A percentile compares a stretch with the other conserved stretches of the same genome.
Evolutionary conservation across 2,888 invertebrate species (phyloP).

Genomic region (Tanaodytes sp.): DNA sequence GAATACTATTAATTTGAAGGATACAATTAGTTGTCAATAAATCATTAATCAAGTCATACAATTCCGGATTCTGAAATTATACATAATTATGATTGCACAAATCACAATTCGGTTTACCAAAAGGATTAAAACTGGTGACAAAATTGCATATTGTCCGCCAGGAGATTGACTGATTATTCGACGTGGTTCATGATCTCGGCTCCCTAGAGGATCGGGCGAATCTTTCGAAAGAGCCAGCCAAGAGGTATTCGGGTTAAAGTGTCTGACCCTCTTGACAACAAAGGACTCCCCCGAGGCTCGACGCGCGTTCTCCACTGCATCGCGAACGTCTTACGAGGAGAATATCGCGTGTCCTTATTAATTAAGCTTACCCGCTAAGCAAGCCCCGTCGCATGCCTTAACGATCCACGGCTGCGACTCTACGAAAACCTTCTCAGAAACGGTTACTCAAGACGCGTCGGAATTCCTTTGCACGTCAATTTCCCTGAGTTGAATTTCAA

Average conservation of each 20-base stretch:
- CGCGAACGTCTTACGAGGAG: slow-evolving; percentile 64
- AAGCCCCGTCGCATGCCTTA: slow-evolving; percentile 70
- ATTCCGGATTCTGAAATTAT: no score
- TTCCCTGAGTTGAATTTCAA: no score
- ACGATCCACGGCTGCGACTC: slow-evolving; percentile 64
- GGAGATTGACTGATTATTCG: slow-evolving; percentile 19
- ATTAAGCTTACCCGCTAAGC: slow-evolving; percentile 71
- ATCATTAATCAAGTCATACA: no score
- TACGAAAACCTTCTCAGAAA: slow-evolving; percentile 46
- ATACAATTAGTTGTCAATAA: no score
- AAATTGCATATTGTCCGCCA: slow-evolving; percentile 24
- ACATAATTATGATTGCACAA: no score
- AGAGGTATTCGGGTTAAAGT: slow-evolving; percentile 65
- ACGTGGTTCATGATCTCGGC: slow-evolving; percentile 39
- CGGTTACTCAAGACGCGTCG: slow-evolving; percentile 45
- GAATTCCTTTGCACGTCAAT: slow-evolving; percentile 51
- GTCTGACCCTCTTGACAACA: slow-evolving; percentile 72
- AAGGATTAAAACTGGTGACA: no score
- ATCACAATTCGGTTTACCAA: no score
- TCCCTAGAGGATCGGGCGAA: slow-evolving; percentile 48
- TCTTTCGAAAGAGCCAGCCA: slow-evolving; percentile 55
- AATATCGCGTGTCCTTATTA: slow-evolving; percentile 74
- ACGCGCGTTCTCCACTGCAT: slow-evolving; percentile 62
- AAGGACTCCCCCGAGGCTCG: slow-evolving; percentile 70
- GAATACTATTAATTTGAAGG: slow-evolving; percentile 84